These are phyloP conservation scores for Philaenus spumarius DNA, from an alignment of 1,140 invertebrate genomes.

Conservation along the genomic window DNA sequence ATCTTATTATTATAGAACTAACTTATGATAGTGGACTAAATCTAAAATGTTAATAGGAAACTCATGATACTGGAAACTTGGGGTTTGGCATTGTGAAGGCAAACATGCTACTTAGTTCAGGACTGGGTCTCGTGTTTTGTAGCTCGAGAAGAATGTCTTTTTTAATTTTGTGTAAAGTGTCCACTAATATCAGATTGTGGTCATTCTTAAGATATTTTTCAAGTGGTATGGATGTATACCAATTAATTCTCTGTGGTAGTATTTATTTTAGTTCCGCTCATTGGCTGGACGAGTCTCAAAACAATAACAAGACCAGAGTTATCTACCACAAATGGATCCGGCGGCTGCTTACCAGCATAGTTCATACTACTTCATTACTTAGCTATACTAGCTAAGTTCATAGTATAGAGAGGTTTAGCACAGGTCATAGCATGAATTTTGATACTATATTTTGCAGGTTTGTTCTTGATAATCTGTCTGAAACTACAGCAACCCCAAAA, in stretches of 20 bases:
- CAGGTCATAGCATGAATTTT: too few relatives aligned
- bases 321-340: slow-evolving; percentile 31
- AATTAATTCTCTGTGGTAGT: slow-evolving; percentile 34
- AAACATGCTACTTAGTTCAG: slow-evolving; percentile 16
- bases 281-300: slow-evolving; percentile 24
- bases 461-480: slow-evolving; percentile 41
- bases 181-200: slow-evolving; percentile 27
- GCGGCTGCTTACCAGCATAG: slow-evolving; percentile 34
- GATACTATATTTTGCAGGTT: slow-evolving; percentile 42
- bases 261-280: slow-evolving; percentile 27
- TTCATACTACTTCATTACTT: too few relatives aligned
- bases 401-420: slow-evolving; percentile 32
- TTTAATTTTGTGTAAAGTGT: slow-evolving; percentile 38
- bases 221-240: slow-evolving; percentile 32
- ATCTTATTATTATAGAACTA: too few relatives aligned
- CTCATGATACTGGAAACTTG: too few relatives aligned
- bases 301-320: slow-evolving; percentile 32
- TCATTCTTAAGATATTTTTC: slow-evolving; percentile 8
- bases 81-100: too few relatives aligned
- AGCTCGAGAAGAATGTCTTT: slow-evolving; percentile 31
- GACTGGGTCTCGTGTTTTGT: slow-evolving; percentile 7
- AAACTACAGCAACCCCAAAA: too few relatives aligned
- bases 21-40: too few relatives aligned
- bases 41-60: too few relatives aligned
- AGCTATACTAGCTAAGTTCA: slow-evolving; percentile 36